Percentiles rank a stretch among this genome's conserved stretches.
phyloP scores from a whole-genome alignment of 2,888 invertebrate genomes.

The Ryuthela nishihirai region DNA sequence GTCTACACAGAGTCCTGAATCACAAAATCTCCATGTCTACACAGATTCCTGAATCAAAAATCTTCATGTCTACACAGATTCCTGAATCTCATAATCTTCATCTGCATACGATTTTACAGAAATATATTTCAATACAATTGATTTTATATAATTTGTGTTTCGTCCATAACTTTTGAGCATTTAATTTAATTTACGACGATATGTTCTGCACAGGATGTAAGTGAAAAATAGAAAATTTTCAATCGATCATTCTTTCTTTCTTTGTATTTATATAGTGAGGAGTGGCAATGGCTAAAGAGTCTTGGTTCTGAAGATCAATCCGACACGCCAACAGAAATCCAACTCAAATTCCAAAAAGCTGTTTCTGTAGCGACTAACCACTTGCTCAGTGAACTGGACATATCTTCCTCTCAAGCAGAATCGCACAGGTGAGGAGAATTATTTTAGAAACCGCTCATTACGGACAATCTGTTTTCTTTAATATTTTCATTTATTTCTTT shows the following conservation, averaged over 20 bases:
- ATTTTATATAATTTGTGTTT: too few species aligned
- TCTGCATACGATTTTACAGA: too few species aligned
- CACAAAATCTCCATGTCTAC: too few species aligned
- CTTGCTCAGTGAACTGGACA: slow-evolving; percentile 48
- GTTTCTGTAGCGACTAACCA: slow-evolving; percentile 47
- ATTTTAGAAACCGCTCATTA: not conserved
- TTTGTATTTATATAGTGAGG: slow-evolving; percentile 64
- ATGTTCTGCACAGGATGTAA: too few species aligned
- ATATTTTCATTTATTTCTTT: not conserved
- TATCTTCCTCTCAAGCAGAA: slow-evolving; percentile 46
- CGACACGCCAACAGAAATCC: slow-evolving; percentile 46
- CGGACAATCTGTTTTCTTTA: not conserved
- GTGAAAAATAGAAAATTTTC: too few species aligned
- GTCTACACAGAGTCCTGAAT: too few species aligned
- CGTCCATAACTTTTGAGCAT: too few species aligned
- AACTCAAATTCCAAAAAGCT: slow-evolving; percentile 51
- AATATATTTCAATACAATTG: too few species aligned
- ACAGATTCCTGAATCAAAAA: too few species aligned
- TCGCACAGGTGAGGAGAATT: slow-evolving; percentile 46
- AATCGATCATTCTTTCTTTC: not conserved
- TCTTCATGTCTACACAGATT: too few species aligned
- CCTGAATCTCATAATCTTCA: too few species aligned
- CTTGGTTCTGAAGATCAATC: slow-evolving; percentile 43
- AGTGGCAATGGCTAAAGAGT: slow-evolving; percentile 84
- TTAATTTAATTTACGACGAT: too few species aligned